These are phyloP conservation scores for Melanogrammus aeglefinus DNA, from an alignment of 2,797 vertebrate species.

Conservation along the genomic window DNA sequence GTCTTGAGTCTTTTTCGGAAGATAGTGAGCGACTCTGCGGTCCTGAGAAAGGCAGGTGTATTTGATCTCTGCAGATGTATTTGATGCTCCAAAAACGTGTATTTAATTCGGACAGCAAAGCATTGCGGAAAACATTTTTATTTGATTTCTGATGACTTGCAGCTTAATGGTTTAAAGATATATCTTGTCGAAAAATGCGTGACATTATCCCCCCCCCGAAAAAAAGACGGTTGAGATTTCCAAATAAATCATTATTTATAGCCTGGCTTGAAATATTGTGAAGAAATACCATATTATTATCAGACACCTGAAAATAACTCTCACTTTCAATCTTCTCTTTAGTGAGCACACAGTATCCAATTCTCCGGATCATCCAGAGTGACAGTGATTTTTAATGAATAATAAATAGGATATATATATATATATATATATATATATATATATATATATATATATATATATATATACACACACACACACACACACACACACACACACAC, in stretches of 20 bases:
- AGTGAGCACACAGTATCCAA: background rate
- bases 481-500: too few relatives aligned
- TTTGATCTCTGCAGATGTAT: background rate
- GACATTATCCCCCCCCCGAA: background rate
- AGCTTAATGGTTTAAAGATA: background rate
- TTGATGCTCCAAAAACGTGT: background rate
- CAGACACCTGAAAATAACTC: background rate
- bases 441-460: too few relatives aligned
- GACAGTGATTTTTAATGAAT: background rate
- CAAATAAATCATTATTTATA: background rate
- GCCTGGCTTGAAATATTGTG: background rate
- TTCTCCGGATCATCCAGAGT: background rate
- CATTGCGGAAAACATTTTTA: background rate
- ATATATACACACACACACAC: too few relatives aligned
- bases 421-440: too few relatives aligned
- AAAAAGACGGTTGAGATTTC: background rate
- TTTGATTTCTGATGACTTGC: background rate
- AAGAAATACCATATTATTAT: background rate
- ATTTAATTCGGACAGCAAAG: background rate
- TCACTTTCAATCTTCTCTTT: background rate
- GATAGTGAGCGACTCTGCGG: too few relatives aligned
- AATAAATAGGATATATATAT: constrained; percentile 1
- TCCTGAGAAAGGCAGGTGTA: too few relatives aligned
- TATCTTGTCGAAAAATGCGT: background rate
- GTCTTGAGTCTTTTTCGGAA: too few relatives aligned